Conservation (phyloP, 2,113 vertebrate species). For the Turdus rufiventris region DNA sequence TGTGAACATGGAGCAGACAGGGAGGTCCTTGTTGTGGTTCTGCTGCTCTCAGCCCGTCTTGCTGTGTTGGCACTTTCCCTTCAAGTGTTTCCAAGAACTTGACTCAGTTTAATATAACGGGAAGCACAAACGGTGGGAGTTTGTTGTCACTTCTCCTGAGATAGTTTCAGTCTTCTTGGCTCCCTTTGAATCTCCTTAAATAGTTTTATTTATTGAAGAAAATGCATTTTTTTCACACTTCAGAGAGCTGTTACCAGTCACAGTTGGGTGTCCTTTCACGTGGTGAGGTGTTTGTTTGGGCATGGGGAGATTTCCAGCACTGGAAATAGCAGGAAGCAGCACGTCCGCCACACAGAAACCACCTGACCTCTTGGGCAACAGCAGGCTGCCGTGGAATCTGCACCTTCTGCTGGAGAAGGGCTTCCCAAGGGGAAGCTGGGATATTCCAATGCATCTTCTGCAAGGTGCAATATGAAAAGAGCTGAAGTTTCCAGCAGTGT, state of each 20-base stretch:
- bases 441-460: not conserved
- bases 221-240: not conserved
- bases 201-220: not conserved
- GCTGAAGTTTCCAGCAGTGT: not conserved
- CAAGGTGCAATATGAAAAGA: not conserved
- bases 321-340: not conserved
- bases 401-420: not conserved
- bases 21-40: slow-evolving; percentile 62
- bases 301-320: not conserved
- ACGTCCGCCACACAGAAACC: fast-evolving
- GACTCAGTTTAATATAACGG: not conserved
- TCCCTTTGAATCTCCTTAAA: not conserved
- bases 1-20: slow-evolving; percentile 42
- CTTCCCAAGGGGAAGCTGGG: not conserved
- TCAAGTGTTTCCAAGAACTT: slow-evolving; percentile 46
- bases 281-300: slow-evolving; percentile 24
- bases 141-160: not conserved
- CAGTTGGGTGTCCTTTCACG: not conserved
- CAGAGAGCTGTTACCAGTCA: not conserved
- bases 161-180: not conserved
- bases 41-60: slow-evolving; percentile 15
- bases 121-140: slow-evolving; percentile 17
- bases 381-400: not conserved
- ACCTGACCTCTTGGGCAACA: not conserved
- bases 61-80: slow-evolving; percentile 36